A percentile compares a stretch with the other conserved stretches of the same genome.
These are phyloP conservation scores for Pampusana beccarii DNA, from an alignment of 2,113 vertebrate genomes.

Conservation along the genomic window DNA sequence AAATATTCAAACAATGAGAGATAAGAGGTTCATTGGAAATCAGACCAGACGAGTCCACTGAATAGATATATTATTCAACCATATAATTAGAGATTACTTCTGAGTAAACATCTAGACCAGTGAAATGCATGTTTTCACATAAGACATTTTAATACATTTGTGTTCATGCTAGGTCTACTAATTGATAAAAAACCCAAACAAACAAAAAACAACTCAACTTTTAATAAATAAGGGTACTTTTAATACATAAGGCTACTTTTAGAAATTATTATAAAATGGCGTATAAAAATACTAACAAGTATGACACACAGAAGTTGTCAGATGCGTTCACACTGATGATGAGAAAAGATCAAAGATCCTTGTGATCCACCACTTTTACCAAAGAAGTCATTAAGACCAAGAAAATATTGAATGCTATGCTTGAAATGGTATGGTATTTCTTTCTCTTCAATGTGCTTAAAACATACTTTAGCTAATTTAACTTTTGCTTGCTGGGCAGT, in stretches of 20 bases:
- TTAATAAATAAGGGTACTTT: neutral
- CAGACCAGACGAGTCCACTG: neutral
- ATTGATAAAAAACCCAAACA: neutral
- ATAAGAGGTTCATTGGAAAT: neutral
- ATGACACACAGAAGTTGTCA: neutral
- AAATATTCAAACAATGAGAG: neutral
- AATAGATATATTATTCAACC: neutral
- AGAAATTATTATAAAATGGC: neutral
- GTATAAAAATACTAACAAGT: neutral
- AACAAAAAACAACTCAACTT: neutral
- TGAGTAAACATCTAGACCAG: neutral
- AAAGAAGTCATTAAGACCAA: neutral
- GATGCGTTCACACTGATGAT: neutral
- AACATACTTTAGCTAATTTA: conserved; percentile 28
- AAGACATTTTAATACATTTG: neutral
- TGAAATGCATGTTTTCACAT: neutral
- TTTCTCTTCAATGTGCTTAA: neutral
- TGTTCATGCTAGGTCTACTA: neutral
- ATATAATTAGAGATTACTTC: neutral
- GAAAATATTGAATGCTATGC: neutral
- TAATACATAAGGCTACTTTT: neutral
- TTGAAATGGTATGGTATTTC: neutral
- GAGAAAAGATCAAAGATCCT: neutral
- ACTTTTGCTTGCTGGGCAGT: conserved; percentile 44
- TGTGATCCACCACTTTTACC: neutral